phyloP scores from a whole-genome alignment of 2,797 vertebrate species.

The Delichon dasypus region DNA sequence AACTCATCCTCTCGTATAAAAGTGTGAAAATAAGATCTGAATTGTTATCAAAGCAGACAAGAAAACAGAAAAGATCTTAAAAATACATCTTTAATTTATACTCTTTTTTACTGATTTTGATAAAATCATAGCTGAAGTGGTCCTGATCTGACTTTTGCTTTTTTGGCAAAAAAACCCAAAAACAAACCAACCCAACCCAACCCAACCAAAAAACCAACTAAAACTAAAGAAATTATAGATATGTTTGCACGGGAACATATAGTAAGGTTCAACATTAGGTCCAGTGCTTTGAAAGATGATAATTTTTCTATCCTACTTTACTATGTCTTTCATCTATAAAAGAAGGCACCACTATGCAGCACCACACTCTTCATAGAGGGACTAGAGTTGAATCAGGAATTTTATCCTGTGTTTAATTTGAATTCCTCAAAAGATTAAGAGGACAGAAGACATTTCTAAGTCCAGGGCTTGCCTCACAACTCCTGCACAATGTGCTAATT shows the following conservation, averaged over 20 bases:
- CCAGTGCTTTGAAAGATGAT: neutral
- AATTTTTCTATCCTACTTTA: neutral
- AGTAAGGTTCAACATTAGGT: neutral
- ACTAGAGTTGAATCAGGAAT: neutral
- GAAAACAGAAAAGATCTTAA: neutral
- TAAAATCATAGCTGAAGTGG: neutral
- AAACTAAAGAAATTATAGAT: neutral
- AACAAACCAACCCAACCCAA: neutral
- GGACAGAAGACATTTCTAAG: neutral
- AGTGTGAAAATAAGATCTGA: neutral
- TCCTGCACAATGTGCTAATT: neutral
- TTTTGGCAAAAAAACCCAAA: neutral
- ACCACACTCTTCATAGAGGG: neutral
- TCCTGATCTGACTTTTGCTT: neutral
- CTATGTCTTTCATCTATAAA: neutral
- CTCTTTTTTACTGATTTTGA: neutral
- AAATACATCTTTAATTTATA: neutral
- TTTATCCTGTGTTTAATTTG: slow-evolving; percentile 34
- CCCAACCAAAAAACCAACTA: neutral
- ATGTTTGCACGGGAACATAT: neutral
- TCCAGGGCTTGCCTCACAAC: neutral
- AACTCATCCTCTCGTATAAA: neutral
- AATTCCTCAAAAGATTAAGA: neutral
- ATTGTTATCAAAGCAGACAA: neutral
- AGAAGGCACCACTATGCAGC: neutral